Evolutionary conservation across 2,888 invertebrate species (phyloP), one percentile per base, ranked within the genome.

Genomic region (Diarsia rubi): DNA sequence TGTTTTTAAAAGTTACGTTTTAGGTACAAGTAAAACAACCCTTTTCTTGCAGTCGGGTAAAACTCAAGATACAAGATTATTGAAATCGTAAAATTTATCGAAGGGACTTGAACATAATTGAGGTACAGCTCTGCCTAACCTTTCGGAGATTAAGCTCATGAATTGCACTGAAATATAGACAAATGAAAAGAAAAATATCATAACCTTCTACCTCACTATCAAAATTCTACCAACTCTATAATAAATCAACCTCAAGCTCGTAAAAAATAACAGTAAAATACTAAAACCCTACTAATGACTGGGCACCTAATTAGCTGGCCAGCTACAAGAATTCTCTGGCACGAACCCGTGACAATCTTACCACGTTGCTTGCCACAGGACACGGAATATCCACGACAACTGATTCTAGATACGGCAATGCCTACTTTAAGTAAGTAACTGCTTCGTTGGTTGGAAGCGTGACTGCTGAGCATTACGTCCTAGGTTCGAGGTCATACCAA

Each of bases 261-360:
- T 76, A 47, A 77, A 85, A 85, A 82, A 79, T 75, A 82, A 70
- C 70, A 73, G 65, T 4, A 45, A 42, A 80, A 59, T 57, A 31
- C 52, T 60, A 70, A 52, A 71, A 69, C 54, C n/a, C 42, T 21
- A 71, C 84, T 85, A 88, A 89, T 89, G 86, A 84, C 73, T 70
- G 76, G 73, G 66, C 80, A 76, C 76, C 85, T 88, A 88, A 89
- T 88, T 88, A 89, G 77, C 72, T 63, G 37, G 71, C 68, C 73
- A 79, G 77, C 63, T 62, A 67, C 79, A 71, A 70, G 71, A 69
- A 84, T 76, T 76, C 81, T 16, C 71, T 19, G 81, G 85, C 89
- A 85, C 83, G 88, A 89, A 76, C 27, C 79, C 85, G 89, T 87
- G 86, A 88, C 88, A 86, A 86, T 87, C 86, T 81, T 54, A 67